phyloP scores from a whole-genome alignment of 2,113 vertebrate species.

The Aix galericulata region DNA sequence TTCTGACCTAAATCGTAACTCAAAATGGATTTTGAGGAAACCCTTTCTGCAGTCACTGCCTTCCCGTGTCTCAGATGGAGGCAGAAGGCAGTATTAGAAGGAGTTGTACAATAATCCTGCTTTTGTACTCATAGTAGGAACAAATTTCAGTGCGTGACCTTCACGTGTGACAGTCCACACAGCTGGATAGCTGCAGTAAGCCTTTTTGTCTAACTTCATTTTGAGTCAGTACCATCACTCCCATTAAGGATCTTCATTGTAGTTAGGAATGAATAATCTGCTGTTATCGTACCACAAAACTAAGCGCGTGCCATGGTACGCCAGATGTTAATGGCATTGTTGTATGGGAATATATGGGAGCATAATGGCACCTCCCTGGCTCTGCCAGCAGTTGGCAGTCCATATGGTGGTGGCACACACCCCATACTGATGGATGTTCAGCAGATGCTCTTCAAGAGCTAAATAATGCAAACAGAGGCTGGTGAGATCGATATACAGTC shows the following conservation, averaged over 20 bases:
- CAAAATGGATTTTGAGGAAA: background rate
- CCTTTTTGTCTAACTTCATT: background rate
- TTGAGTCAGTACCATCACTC: background rate
- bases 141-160: background rate
- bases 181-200: background rate
- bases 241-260: background rate
- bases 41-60: background rate
- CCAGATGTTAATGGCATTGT: constrained; percentile 57
- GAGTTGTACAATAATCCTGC: too few relatives aligned
- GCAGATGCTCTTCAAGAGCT: constrained; percentile 71
- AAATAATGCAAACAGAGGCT: constrained; percentile 70
- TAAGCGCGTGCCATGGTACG: background rate
- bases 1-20: background rate
- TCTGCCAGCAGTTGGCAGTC: constrained; percentile 60
- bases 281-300: background rate
- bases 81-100: background rate
- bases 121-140: background rate
- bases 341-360: constrained; percentile 40
- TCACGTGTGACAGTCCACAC: rapidly evolving
- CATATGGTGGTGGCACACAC: constrained; percentile 61
- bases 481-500: constrained; percentile 45
- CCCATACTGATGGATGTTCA: constrained; percentile 66
- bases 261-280: constrained; percentile 61
- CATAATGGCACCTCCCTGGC: background rate
- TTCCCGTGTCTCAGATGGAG: background rate